Percentiles rank a stretch among this genome's conserved stretches.
These are phyloP conservation scores for Blastobasis lacticolella DNA, from an alignment of 2,888 invertebrate species.

Conservation along the genomic window DNA sequence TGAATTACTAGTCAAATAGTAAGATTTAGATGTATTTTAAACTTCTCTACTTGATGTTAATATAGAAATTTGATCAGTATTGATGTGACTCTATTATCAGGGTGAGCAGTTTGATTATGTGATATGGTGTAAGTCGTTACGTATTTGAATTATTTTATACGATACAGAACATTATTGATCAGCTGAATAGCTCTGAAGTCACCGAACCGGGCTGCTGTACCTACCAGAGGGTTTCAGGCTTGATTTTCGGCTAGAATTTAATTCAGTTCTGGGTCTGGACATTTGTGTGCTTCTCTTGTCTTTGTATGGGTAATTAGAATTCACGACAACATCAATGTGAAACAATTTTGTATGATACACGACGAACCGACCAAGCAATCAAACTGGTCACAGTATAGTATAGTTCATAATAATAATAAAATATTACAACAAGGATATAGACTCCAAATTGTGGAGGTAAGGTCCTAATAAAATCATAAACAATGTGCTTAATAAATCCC, in stretches of 20 bases:
- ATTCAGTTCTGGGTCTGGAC: too few species aligned
- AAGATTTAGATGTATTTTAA: conserved; percentile 36
- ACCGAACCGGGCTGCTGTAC: too few species aligned
- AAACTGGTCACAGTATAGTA: not conserved
- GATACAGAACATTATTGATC: too few species aligned
- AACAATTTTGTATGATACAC: too few species aligned
- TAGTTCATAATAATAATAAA: not conserved
- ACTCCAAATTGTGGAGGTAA: not conserved
- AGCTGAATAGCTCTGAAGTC: too few species aligned
- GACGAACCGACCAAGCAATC: not conserved
- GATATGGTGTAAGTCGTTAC: not conserved
- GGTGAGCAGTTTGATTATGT: conserved; percentile 15
- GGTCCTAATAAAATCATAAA: not conserved
- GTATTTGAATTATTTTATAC: too few species aligned
- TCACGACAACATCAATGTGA: too few species aligned
- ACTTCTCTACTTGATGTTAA: conserved; percentile 43
- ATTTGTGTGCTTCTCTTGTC: too few species aligned
- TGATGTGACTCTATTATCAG: conserved; percentile 17
- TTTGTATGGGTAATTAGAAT: too few species aligned
- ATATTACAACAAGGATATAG: not conserved
- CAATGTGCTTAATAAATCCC: conserved; percentile 29
- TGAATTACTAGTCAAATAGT: conserved; percentile 11
- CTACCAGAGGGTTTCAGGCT: too few species aligned
- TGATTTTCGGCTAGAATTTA: too few species aligned
- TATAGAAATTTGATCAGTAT: conserved; percentile 33